Conservation (phyloP, 2,888 invertebrate genomes). For the Eristalis intricaria region DNA sequence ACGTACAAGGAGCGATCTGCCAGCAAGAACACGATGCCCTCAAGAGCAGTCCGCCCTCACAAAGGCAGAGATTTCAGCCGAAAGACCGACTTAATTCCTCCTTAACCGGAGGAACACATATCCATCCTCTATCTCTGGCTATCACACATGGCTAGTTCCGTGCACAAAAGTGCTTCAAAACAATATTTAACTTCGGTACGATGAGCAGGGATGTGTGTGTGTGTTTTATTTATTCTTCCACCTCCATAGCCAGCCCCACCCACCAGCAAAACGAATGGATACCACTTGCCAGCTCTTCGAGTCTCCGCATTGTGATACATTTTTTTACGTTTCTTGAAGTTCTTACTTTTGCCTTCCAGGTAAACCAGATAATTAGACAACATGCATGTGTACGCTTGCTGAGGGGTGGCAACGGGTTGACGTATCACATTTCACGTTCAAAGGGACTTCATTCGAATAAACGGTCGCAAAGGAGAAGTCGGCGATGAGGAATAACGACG, state of each 20-base stretch:
- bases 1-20: neutral
- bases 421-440: constrained; percentile 37
- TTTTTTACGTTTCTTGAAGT: neutral
- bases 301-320: neutral
- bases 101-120: no score
- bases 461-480: constrained; percentile 41
- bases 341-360: neutral
- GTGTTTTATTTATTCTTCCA: no score
- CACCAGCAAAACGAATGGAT: neutral
- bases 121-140: neutral
- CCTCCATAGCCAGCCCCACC: neutral
- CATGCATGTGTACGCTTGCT: neutral
- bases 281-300: neutral
- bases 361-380: neutral
- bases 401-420: neutral
- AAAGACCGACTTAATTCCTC: neutral
- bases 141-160: neutral
- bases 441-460: constrained; percentile 24
- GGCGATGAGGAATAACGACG: constrained; percentile 5
- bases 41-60: neutral
- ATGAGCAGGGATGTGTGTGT: neutral
- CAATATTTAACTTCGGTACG: neutral
- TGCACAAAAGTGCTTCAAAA: neutral
- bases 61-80: neutral
- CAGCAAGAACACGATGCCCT: neutral